Percentiles rank a stretch among this genome's conserved stretches.
Conservation (phyloP, 2,113 vertebrate species). For the Clarias macrocephalus region DNA sequence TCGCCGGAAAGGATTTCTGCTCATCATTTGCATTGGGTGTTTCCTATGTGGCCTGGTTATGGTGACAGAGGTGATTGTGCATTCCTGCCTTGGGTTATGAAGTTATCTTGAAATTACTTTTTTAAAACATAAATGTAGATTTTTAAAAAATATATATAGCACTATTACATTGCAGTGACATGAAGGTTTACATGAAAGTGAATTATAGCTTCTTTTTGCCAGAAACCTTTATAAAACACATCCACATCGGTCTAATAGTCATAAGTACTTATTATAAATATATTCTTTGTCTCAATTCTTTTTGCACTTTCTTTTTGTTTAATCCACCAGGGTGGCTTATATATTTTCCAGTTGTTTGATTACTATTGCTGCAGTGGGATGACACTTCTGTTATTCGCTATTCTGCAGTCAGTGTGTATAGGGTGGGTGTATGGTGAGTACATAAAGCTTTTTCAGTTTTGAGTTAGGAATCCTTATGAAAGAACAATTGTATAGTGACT, state of each 20-base stretch:
- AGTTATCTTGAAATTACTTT: not conserved
- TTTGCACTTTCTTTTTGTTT: not conserved
- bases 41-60: conserved; percentile 74
- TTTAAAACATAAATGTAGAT: not conserved
- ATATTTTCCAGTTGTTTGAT: conserved; percentile 95
- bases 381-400: conserved; percentile 86
- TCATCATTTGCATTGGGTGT: conserved; percentile 62
- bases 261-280: not conserved
- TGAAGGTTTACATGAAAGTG: not conserved
- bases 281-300: not conserved
- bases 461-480: not conserved
- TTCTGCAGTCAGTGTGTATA: conserved; percentile 83
- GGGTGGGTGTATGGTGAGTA: conserved; percentile 94
- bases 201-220: not conserved
- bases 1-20: conserved; percentile 73
- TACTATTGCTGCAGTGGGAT: conserved; percentile 91
- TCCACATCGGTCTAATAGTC: not conserved
- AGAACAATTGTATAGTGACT: not conserved
- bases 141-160: not conserved
- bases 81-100: not conserved
- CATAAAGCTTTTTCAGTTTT: not conserved
- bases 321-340: conserved; percentile 84
- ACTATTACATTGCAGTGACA: not conserved
- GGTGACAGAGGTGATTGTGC: conserved; percentile 73
- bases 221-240: not conserved